Conservation (phyloP, 1,140 invertebrate species). For the Plodia interpunctella region DNA sequence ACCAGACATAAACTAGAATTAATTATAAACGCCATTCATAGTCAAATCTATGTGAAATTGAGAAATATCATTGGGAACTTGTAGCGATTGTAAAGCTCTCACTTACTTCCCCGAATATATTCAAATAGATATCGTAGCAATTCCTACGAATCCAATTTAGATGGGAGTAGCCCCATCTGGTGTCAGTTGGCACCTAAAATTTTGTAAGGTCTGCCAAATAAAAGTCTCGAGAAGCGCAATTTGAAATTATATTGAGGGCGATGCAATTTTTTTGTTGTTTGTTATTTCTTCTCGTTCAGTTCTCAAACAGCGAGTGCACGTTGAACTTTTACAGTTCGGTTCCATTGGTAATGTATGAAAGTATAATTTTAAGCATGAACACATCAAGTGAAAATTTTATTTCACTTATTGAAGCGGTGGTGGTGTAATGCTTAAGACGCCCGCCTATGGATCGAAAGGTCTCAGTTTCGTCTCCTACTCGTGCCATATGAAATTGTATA, state of each 20-base stretch:
- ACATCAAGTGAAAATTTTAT: too few relatives aligned
- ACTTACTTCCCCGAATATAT: not conserved
- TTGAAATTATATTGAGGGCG: not conserved
- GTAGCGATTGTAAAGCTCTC: not conserved
- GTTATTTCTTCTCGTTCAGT: not conserved
- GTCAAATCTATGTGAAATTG: not conserved
- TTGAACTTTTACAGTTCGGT: not conserved
- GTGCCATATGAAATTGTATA: too few relatives aligned
- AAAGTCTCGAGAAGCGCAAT: not conserved
- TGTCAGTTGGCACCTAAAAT: not conserved
- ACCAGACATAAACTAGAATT: too few relatives aligned
- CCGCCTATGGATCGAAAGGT: too few relatives aligned
- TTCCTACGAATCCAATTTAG: slow-evolving; percentile 3
- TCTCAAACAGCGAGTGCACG: not conserved
- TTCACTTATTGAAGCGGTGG: too few relatives aligned
- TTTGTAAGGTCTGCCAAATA: slow-evolving; percentile 5
- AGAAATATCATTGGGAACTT: not conserved
- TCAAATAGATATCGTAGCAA: slow-evolving; percentile 1
- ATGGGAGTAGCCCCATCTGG: not conserved
- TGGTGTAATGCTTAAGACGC: too few relatives aligned
- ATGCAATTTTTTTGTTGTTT: not conserved
- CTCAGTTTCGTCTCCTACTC: too few relatives aligned
- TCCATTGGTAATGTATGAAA: too few relatives aligned
- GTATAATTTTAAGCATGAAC: too few relatives aligned
- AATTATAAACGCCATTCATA: not conserved